These are phyloP conservation scores for Aphrophora alni DNA, from an alignment of 2,888 invertebrate genomes.

Conservation along the genomic window DNA sequence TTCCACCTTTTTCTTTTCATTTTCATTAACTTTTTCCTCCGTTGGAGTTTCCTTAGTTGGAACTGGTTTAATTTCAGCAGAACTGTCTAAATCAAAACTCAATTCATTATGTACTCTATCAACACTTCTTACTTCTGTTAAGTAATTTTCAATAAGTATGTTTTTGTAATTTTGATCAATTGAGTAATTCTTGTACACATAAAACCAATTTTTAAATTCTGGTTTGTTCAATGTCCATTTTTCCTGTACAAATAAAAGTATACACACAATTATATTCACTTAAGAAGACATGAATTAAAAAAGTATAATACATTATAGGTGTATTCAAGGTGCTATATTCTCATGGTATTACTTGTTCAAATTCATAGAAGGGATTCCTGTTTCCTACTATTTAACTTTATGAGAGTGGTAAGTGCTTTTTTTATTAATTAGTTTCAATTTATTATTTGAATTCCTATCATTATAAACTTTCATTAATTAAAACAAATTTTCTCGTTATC, in stretches of 20 bases:
- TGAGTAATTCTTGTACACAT: slow-evolving; percentile 70
- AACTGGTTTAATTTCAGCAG: slow-evolving; percentile 17
- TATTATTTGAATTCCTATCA: too few species aligned
- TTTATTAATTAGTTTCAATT: too few species aligned
- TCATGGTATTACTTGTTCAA: too few species aligned
- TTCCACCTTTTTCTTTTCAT: slow-evolving; percentile 53
- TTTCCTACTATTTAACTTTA: too few species aligned
- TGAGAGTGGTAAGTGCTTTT: too few species aligned
- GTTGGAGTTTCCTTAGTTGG: slow-evolving; percentile 12
- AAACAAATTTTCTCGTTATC: too few species aligned
- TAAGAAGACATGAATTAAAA: too few species aligned
- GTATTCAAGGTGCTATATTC: too few species aligned
- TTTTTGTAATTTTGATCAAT: slow-evolving; percentile 67
- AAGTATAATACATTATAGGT: too few species aligned
- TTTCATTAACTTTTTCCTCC: slow-evolving; percentile 53
- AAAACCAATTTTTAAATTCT: slow-evolving; percentile 70
- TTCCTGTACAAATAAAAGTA: slow-evolving; percentile 3
- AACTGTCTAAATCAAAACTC: slow-evolving; percentile 49
- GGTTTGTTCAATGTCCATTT: slow-evolving; percentile 56
- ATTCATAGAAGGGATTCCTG: too few species aligned
- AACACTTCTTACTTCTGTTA: slow-evolving; percentile 67
- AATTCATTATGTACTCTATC: slow-evolving; percentile 57
- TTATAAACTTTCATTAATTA: too few species aligned
- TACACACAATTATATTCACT: too few species aligned
- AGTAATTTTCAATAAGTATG: slow-evolving; percentile 64